These are phyloP conservation scores for Melipona beecheii DNA, from an alignment of 2,888 invertebrate species.

Conservation along the genomic window DNA sequence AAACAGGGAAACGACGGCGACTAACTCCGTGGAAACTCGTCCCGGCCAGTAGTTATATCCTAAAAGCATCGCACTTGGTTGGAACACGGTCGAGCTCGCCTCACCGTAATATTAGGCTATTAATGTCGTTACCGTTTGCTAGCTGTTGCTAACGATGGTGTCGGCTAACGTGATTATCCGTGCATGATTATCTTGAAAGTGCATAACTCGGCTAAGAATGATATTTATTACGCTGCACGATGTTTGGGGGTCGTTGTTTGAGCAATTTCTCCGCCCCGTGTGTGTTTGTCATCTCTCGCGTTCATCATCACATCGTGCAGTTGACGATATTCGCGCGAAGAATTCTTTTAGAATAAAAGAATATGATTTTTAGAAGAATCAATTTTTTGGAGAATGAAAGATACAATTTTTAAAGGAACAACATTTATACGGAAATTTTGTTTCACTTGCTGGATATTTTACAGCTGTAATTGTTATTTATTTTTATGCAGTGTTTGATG, in stretches of 20 bases:
- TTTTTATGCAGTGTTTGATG: too few species aligned
- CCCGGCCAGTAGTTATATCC: constrained; percentile 41
- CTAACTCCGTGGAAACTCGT: constrained; percentile 46
- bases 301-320: background rate
- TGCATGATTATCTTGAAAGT: constrained; percentile 54
- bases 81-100: constrained; percentile 37
- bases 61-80: constrained; percentile 57
- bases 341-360: too few species aligned
- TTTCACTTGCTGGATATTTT: too few species aligned
- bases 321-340: too few species aligned
- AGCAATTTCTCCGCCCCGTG: background rate
- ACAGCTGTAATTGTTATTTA: too few species aligned
- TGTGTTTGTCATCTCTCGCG: background rate
- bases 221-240: constrained; percentile 26
- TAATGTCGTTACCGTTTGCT: constrained; percentile 61
- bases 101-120: constrained; percentile 60
- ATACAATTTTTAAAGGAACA: too few species aligned
- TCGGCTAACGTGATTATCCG: constrained; percentile 59
- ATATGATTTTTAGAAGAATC: too few species aligned
- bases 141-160: constrained; percentile 56
- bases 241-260: background rate
- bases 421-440: too few species aligned
- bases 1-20: constrained; percentile 27
- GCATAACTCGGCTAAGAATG: constrained; percentile 27
- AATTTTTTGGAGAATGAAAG: too few species aligned